Conservation (phyloP, 2,113 vertebrate species). For the Balaenoptera acutorostrata region DNA sequence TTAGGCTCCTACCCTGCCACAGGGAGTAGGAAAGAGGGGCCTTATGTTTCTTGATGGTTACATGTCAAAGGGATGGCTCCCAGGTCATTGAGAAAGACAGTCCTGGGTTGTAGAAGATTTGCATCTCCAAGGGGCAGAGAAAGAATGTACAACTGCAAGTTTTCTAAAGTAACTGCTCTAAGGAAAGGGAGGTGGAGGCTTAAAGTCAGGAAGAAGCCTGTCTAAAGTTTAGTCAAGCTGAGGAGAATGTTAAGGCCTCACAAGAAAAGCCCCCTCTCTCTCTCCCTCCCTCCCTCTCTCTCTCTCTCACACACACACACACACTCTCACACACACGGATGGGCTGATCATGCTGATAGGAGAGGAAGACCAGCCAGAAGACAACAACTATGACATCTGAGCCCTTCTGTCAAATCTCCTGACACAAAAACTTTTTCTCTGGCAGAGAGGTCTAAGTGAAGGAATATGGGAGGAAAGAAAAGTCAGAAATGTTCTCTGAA, state of each 20-base stretch:
- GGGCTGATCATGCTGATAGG: not conserved
- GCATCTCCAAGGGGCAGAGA: not conserved
- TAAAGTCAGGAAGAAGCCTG: not conserved
- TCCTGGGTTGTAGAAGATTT: not conserved
- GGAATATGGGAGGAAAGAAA: not conserved
- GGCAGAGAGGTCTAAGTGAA: not conserved
- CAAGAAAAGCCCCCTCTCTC: not conserved
- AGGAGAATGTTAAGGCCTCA: not conserved
- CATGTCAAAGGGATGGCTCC: not conserved
- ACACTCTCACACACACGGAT: not conserved
- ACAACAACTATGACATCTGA: not conserved
- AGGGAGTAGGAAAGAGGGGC: not conserved
- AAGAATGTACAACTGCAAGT: not conserved
- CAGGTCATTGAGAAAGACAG: not conserved
- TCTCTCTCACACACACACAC: not conserved
- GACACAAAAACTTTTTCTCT: not conserved
- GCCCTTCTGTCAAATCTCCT: not conserved
- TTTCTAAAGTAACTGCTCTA: not conserved
- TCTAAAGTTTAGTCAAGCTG: not conserved
- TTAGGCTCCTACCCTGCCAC: not conserved
- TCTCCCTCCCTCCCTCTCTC: not conserved
- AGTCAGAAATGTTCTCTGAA: not conserved
- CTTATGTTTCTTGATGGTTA: not conserved
- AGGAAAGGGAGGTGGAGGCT: not conserved
- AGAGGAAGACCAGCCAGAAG: not conserved